Percentiles rank a stretch among this genome's conserved stretches.
Evolutionary conservation across 2,797 vertebrate genomes (phyloP).

Genomic region (Anniella stebbinsi): DNA sequence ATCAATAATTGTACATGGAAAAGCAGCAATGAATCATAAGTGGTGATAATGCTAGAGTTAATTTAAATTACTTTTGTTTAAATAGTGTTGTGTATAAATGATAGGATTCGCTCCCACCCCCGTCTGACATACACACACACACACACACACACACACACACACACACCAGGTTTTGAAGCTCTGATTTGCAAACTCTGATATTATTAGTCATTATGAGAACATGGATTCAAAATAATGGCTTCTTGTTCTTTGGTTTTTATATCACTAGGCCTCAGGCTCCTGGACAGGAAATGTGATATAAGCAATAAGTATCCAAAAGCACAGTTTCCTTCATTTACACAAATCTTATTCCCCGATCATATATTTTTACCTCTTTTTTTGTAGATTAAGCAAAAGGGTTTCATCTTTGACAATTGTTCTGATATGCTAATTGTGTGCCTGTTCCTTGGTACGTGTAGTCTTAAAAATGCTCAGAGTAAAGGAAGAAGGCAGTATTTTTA

Average conservation of each 20-base stretch:
- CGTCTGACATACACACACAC: too few species aligned
- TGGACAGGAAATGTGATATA: slow-evolving; percentile 1
- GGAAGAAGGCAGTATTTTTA: background rate
- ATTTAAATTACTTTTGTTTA: background rate
- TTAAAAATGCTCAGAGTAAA: background rate
- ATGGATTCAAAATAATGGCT: slow-evolving; percentile 19
- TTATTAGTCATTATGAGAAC: background rate
- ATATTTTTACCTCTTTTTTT: background rate
- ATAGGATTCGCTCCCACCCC: too few species aligned
- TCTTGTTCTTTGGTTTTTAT: background rate
- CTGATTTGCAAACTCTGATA: background rate
- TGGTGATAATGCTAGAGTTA: background rate
- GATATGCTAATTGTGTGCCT: background rate
- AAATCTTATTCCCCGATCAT: background rate
- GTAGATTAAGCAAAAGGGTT: background rate
- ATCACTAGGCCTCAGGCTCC: background rate
- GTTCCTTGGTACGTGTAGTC: background rate
- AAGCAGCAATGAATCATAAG: background rate
- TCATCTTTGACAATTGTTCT: background rate
- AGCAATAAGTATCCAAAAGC: background rate
- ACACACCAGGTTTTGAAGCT: background rate
- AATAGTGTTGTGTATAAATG: background rate
- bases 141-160: too few species aligned
- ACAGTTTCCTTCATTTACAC: slow-evolving; percentile 22
- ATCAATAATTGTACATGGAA: background rate